phyloP scores from a whole-genome alignment of 2,797 vertebrate genomes.

The Pangasius larnaudii region DNA sequence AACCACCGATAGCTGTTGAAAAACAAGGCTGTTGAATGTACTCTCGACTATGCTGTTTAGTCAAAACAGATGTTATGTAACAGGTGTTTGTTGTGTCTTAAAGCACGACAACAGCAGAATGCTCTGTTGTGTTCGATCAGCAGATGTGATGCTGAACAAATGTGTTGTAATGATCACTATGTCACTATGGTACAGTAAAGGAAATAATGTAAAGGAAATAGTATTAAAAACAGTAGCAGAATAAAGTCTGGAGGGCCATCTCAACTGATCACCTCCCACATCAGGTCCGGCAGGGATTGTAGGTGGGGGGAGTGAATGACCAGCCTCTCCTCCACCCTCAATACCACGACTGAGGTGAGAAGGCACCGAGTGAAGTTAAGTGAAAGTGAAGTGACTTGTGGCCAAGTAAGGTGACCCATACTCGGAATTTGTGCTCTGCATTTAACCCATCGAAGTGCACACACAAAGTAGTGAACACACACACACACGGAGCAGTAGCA shows the following conservation, averaged over 20 bases:
- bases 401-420: too few species aligned
- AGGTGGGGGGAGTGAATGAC: too few species aligned
- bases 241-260: background rate
- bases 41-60: background rate
- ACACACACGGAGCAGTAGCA: too few species aligned
- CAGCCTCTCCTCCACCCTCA: too few species aligned
- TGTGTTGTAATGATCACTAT: background rate
- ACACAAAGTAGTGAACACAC: too few species aligned
- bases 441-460: too few species aligned
- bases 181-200: background rate
- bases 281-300: too few species aligned
- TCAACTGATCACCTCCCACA: background rate
- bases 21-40: background rate
- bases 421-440: too few species aligned
- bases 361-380: too few species aligned
- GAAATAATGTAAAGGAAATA: background rate
- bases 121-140: background rate
- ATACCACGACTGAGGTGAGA: too few species aligned
- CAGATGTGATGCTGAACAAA: background rate
- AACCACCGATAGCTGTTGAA: slow-evolving; percentile 86
- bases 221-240: background rate
- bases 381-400: too few species aligned
- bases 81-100: background rate
- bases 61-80: background rate
- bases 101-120: background rate